A percentile compares a stretch with the other conserved stretches of the same genome.
phyloP scores from a whole-genome alignment of 2,888 invertebrate species.

The Matsumyia berberina region DNA sequence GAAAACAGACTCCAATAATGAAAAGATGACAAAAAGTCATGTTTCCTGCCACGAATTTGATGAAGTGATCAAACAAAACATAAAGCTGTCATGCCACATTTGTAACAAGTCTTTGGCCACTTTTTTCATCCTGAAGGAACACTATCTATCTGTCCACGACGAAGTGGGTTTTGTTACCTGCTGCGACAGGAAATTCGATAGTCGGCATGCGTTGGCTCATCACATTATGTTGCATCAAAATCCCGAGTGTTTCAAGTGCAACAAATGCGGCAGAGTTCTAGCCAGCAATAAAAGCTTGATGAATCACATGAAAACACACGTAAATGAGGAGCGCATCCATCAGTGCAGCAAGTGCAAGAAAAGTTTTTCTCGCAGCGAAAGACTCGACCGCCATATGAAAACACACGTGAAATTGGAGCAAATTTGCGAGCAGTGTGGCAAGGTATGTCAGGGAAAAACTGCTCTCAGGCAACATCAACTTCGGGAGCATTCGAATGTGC shows the following conservation, averaged over 20 bases:
- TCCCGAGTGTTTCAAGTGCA: not conserved
- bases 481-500: constrained; percentile 80
- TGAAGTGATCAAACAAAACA: constrained; percentile 79
- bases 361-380: constrained; percentile 78
- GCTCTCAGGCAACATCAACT: constrained; percentile 79
- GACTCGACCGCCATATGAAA: constrained; percentile 79
- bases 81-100: constrained; percentile 80
- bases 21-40: not conserved
- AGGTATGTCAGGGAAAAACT: constrained; percentile 78
- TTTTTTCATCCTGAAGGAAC: constrained; percentile 79
- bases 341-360: constrained; percentile 81
- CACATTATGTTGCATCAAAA: constrained; percentile 77
- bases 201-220: constrained; percentile 80
- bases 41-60: constrained; percentile 78
- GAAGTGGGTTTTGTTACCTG: constrained; percentile 80
- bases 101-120: constrained; percentile 79
- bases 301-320: constrained; percentile 79
- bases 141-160: constrained; percentile 79
- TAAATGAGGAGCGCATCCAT: constrained; percentile 78
- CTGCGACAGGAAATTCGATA: constrained; percentile 80
- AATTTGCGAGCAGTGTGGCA: not conserved
- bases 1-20: not conserved
- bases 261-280: constrained; percentile 78
- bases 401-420: constrained; percentile 77
- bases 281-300: constrained; percentile 79